phyloP scores from a whole-genome alignment of 1,140 invertebrate species.

The Tetragnatha versicolor region DNA sequence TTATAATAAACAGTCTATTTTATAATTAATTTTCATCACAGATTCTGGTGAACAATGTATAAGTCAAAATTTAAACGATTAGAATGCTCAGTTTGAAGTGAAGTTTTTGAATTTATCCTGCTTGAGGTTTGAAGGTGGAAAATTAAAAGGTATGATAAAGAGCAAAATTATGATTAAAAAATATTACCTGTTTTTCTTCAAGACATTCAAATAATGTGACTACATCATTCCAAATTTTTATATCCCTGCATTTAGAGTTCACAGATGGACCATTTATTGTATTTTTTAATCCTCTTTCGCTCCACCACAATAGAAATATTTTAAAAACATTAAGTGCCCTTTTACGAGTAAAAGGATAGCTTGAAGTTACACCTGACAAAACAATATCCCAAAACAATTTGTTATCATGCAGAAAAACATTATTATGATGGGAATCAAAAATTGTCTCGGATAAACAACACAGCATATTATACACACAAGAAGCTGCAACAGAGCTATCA shows the following conservation, averaged over 20 bases:
- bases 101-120: too few relatives aligned
- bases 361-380: conserved; percentile 1
- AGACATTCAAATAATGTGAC: conserved; percentile 26
- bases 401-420: not conserved
- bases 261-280: not conserved
- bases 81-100: too few relatives aligned
- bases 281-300: not conserved
- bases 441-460: not conserved
- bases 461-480: not conserved
- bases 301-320: conserved; percentile 5
- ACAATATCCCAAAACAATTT: conserved; percentile 27
- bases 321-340: conserved; percentile 27
- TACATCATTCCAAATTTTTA: conserved; percentile 38
- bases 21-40: too few relatives aligned
- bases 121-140: too few relatives aligned
- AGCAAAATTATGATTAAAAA: not conserved
- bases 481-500: not conserved
- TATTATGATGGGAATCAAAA: not conserved
- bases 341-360: conserved; percentile 13
- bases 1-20: too few relatives aligned
- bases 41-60: too few relatives aligned
- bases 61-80: too few relatives aligned
- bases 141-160: not conserved
- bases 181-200: conserved; percentile 43
- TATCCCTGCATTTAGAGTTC: not conserved